Evolutionary conservation across 2,888 invertebrate genomes (phyloP).

Genomic region (Vannuccia rotundouncinata): DNA sequence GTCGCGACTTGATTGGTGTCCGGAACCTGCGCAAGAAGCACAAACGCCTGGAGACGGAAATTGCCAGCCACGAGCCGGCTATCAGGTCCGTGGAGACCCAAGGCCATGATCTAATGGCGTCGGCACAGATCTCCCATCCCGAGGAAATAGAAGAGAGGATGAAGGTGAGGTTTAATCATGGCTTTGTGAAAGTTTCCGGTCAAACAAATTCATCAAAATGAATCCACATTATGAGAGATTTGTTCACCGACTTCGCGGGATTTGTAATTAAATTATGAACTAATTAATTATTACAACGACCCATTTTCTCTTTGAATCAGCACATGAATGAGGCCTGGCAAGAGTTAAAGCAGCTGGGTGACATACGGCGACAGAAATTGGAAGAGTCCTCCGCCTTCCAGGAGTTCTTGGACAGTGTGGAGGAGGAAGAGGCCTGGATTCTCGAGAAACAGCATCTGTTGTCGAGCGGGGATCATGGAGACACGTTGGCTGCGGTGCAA

Average conservation of each 20-base stretch:
- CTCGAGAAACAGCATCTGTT: conserved; percentile 84
- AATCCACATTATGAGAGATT: too few relatives aligned
- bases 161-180: neutral
- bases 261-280: too few relatives aligned
- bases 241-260: too few relatives aligned
- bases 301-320: conserved; percentile 49
- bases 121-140: conserved; percentile 57
- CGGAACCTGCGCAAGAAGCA: conserved; percentile 98
- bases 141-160: conserved; percentile 51
- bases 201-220: too few relatives aligned
- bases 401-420: conserved; percentile 87
- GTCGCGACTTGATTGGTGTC: conserved; percentile 91
- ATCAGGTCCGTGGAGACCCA: conserved; percentile 71
- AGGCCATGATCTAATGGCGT: conserved; percentile 80
- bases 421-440: conserved; percentile 98
- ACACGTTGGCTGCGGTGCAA: conserved; percentile 85
- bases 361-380: conserved; percentile 73
- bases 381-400: conserved; percentile 67
- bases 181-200: neutral
- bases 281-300: too few relatives aligned
- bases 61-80: conserved; percentile 93
- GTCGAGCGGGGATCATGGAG: conserved; percentile 89
- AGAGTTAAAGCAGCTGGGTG: conserved; percentile 64
- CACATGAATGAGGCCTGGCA: conserved; percentile 70
- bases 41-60: conserved; percentile 92